phyloP scores from a whole-genome alignment of 2,888 invertebrate genomes.

The Drosophila phalerata region DNA sequence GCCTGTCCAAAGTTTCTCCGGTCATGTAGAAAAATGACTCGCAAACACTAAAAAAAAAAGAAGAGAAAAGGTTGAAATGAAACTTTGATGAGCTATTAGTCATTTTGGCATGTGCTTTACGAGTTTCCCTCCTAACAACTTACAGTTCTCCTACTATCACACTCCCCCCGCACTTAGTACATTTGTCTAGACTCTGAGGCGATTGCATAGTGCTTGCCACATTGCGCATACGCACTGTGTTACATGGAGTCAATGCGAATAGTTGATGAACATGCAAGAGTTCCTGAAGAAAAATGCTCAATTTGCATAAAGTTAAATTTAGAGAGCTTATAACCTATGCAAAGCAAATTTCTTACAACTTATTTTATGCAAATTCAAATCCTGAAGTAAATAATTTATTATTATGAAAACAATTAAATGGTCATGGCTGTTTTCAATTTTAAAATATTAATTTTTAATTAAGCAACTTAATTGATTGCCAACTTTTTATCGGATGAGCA shows the following conservation, averaged over 20 bases:
- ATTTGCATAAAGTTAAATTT: not conserved
- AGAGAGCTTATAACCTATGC: not conserved
- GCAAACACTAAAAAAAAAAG: slow-evolving; percentile 18
- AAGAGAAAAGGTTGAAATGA: slow-evolving; percentile 59
- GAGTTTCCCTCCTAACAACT: slow-evolving; percentile 1
- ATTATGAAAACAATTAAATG: not conserved
- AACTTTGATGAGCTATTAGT: slow-evolving; percentile 76
- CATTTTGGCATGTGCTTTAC: slow-evolving; percentile 72
- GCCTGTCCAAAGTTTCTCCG: slow-evolving; percentile 62
- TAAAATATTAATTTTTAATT: not conserved
- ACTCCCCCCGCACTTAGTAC: slow-evolving; percentile 1
- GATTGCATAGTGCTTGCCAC: slow-evolving; percentile 19
- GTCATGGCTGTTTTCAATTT: not conserved
- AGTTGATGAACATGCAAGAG: slow-evolving; percentile 18
- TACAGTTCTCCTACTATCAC: no score
- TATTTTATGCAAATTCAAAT: not conserved
- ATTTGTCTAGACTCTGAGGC: slow-evolving; percentile 41
- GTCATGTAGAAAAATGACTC: slow-evolving; percentile 33
- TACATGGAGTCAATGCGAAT: slow-evolving; percentile 10
- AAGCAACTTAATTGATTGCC: slow-evolving; percentile 15
- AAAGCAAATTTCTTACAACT: not conserved
- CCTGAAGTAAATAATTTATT: not conserved
- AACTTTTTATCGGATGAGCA: slow-evolving; percentile 29
- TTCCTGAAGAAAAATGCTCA: not conserved
- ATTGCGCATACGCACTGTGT: slow-evolving; percentile 58